Evolutionary conservation across 1,140 invertebrate species (phyloP), one percentile per base, ranked within the genome.

Genomic region (Glossosoma conforme): DNA sequence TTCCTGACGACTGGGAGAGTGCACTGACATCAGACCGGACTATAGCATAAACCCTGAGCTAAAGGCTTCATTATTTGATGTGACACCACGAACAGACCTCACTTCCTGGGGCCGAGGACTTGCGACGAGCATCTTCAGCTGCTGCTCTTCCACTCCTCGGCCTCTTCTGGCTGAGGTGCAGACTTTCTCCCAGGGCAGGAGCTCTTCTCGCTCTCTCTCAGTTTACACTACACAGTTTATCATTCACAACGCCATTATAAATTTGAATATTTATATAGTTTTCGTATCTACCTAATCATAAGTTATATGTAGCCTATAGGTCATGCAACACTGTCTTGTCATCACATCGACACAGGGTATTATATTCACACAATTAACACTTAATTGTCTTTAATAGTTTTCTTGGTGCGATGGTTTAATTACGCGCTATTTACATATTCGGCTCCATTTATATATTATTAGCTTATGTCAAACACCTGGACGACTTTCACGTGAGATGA

Each of bases 401-500:
- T n/a, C n/a, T n/a, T 38, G 24, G 21, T 38, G 44, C 44, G 38
- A 33, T 37, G n/a, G n/a, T n/a, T n/a, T n/a, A n/a, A 67, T 62
- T 61, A 64, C 54, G 61, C 61, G 62, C 61, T 65, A 53, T 62
- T 59, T 66, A 68, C 65, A 65, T 65, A 65, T 64, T 65, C 54
- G 57, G 59, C 65, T 63, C 59, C 62, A 66, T 69, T 72, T 68
- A 69, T 33, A 15, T 68, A 70, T 70, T 70, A 68, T 65, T 71
- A 67, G 68, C 11, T 10, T 52, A 38, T 13, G 15, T 52, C 6
- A 44, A 44, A 15, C 4, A 44, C 32, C 21, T 45, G 44, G 24
- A 47, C 43, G 19, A 19, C 17, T 19, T 38, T 40, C 18, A 45
- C 15, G 19, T 44, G 15, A n/a, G 21, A 22, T 47, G 5, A 47